Base-by-base conservation (phyloP, 2,113 vertebrate species). In the Picathartes gymnocephalus region DNA sequence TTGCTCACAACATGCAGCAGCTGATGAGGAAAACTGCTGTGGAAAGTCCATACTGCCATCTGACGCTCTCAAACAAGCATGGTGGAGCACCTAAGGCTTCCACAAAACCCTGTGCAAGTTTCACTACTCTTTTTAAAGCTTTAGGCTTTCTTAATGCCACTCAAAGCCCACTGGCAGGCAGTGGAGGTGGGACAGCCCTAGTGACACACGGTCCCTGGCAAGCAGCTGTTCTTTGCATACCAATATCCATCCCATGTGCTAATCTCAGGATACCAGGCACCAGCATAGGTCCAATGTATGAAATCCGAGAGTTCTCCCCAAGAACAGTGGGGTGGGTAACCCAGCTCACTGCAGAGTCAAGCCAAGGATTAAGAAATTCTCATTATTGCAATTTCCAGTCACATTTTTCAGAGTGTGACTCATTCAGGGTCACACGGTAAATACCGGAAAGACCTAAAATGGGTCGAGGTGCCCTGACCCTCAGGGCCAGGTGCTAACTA, bases 391-490 rank as follows among this genome's bases (percentile, higher is more conserved):
- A 35, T 70, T 83, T 82, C 56, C 40, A 66, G 81, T 73, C 79
- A 73, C 50, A 42, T 81, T 95, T 96, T 88, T 82, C 68, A 62
- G 35, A 88, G 82, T 1, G 31, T 93, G 91, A 95, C 74, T 95
- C 79, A 62, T n/a, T 83, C 65, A 23, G 73, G 64, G 69, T 91
- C 91, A 91, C 31, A 45, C 0, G 0, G 50, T 28, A 66, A 80
- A 48, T 42, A 31, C 51, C 91, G 71, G 74, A 86, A 86, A 93
- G 88, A 83, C 66, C 54, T 33, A 77, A 91, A 91, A 89, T 1
- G 71, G 84, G 94, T 74, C 0, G 28, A 93, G 90, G 74, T 86
- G 88, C 85, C 93, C 92, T 88, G 93, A 92, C 71, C 78, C 85
- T 54, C 85, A 51, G 93, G 74, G 84, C 87, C 16, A 44, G 54